phyloP scores from a whole-genome alignment of 2,888 invertebrate species.

The Rhyacophila evoluta region DNA sequence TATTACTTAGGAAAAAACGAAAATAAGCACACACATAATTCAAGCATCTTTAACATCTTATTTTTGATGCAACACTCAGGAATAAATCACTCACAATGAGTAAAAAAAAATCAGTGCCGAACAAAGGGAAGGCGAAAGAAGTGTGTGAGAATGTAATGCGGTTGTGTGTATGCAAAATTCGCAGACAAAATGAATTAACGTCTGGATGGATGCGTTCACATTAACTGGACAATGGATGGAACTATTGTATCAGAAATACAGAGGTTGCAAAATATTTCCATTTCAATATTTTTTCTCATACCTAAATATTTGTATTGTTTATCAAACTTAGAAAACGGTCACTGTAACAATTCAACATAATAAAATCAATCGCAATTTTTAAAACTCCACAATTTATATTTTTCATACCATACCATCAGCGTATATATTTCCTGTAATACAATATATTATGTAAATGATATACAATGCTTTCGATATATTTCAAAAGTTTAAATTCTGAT shows the following conservation, averaged over 20 bases:
- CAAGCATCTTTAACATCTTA: not conserved
- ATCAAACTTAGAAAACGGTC: too few species aligned
- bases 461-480: too few species aligned
- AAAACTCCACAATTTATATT: too few species aligned
- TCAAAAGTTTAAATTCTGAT: too few species aligned
- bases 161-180: not conserved
- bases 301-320: too few species aligned
- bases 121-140: not conserved
- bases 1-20: not conserved
- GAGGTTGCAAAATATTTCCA: not conserved
- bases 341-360: too few species aligned
- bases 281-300: too few species aligned
- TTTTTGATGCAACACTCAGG: not conserved
- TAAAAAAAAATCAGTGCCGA: not conserved
- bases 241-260: not conserved
- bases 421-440: too few species aligned
- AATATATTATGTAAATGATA: too few species aligned
- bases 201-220: conserved; percentile 19
- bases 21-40: not conserved
- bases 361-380: too few species aligned
- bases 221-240: conserved; percentile 22
- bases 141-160: not conserved
- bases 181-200: conserved; percentile 24
- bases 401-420: too few species aligned
- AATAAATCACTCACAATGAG: not conserved